Conservation (phyloP, 30 jellyfish, hydroid and myxozoan genomes). For the Aurelia aurita complex sp. Pacific region DNA sequence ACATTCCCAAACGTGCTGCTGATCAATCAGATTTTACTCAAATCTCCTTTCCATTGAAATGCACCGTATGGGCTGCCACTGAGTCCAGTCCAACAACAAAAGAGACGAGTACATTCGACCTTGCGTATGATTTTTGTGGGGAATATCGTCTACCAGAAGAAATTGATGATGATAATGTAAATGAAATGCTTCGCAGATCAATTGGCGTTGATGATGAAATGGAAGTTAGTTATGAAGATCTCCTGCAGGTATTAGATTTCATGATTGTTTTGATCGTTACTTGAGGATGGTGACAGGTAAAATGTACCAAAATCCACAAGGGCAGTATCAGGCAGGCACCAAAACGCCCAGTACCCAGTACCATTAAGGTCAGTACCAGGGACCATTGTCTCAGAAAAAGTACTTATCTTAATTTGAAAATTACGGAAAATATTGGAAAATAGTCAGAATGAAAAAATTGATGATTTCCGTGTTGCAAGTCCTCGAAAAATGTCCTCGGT, state of each 20-base stretch:
- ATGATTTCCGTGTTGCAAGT: too few species aligned
- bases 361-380: too few species aligned
- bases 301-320: too few species aligned
- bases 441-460: too few species aligned
- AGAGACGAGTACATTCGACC: slow-evolving; percentile 39
- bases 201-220: slow-evolving; percentile 11
- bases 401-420: too few species aligned
- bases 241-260: slow-evolving; percentile 3
- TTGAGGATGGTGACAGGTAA: too few species aligned
- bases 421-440: too few species aligned
- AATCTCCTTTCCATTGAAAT: slow-evolving; percentile 43
- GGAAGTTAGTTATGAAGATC: slow-evolving; percentile 28
- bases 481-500: too few species aligned
- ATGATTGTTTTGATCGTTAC: too few species aligned
- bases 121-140: slow-evolving; percentile 38
- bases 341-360: too few species aligned
- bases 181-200: slow-evolving; percentile 8
- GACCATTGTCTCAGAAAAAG: too few species aligned
- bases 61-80: slow-evolving; percentile 62
- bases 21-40: slow-evolving; percentile 38
- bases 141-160: slow-evolving; percentile 31
- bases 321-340: too few species aligned
- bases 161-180: slow-evolving; percentile 34
- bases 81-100: slow-evolving; percentile 6
- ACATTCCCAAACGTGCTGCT: slow-evolving; percentile 33